Percentiles rank a stretch among this genome's conserved stretches.
phyloP scores from a whole-genome alignment of 2,113 vertebrate genomes.

The Motacilla tschutschensis region DNA sequence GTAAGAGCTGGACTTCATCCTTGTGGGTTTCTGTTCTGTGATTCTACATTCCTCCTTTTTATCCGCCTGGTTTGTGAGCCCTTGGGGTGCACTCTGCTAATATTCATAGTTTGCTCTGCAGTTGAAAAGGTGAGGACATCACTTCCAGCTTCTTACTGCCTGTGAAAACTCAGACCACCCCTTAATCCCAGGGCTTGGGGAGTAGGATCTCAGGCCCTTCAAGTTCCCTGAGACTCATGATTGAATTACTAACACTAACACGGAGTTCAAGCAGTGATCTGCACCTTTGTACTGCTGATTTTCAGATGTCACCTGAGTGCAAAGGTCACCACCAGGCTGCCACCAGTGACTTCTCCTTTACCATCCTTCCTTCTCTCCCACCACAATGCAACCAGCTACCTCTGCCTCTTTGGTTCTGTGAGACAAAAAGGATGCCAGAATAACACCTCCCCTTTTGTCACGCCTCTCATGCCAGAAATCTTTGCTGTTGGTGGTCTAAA shows the following conservation, averaged over 20 bases:
- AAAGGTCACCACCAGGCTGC: not conserved
- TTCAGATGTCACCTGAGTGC: not conserved
- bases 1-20: not conserved
- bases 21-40: not conserved
- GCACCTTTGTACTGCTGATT: not conserved
- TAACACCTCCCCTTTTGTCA: not conserved
- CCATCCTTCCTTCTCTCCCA: not conserved
- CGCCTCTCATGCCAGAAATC: not conserved
- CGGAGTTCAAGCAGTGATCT: not conserved
- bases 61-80: not conserved
- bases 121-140: not conserved
- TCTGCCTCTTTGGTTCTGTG: not conserved
- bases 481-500: not conserved
- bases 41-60: not conserved
- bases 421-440: not conserved
- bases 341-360: not conserved
- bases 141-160: not conserved
- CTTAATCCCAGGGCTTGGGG: not conserved
- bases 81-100: not conserved
- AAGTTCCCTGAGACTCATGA: not conserved
- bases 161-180: not conserved
- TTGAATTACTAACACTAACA: not conserved
- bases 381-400: not conserved
- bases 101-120: not conserved
- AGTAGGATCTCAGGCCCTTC: not conserved